Conservation (phyloP, 2,113 vertebrate species). For the Sylvietta virens region DNA sequence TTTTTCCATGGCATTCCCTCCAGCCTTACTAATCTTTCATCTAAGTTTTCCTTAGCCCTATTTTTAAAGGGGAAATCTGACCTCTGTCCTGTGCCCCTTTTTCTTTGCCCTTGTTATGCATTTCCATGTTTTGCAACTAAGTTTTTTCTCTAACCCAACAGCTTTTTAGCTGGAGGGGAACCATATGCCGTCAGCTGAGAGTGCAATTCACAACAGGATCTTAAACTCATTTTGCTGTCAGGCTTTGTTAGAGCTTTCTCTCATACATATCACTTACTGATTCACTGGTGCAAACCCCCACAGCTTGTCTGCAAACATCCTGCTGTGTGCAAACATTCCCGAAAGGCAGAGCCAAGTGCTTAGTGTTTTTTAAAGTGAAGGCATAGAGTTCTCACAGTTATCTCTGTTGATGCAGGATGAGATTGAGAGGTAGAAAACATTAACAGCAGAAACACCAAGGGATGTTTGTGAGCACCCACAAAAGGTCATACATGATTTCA, state of each 20-base stretch:
- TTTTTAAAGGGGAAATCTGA: conserved; percentile 69
- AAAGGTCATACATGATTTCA: background rate
- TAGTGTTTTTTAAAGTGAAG: background rate
- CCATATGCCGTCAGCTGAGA: background rate
- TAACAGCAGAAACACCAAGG: background rate
- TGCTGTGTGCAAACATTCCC: background rate
- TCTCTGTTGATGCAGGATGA: background rate
- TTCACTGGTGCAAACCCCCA: background rate
- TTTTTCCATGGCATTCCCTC: conserved; percentile 68
- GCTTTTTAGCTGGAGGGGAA: background rate
- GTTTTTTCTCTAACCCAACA: background rate
- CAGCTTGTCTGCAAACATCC: background rate
- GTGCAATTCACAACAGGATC: background rate
- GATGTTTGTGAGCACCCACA: background rate
- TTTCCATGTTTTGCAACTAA: conserved; percentile 24
- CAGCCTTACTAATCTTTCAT: conserved; percentile 65
- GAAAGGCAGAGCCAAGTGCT: background rate
- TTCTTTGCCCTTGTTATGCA: conserved; percentile 60
- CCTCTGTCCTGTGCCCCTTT: conserved; percentile 59
- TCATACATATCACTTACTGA: background rate
- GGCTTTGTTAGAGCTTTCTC: background rate
- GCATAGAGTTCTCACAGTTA: background rate
- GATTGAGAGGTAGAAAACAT: background rate
- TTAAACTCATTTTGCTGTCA: background rate
- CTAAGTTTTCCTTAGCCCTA: conserved; percentile 68